These are phyloP conservation scores for Botia kubotai DNA, from an alignment of 2,797 vertebrate species.

Conservation along the genomic window DNA sequence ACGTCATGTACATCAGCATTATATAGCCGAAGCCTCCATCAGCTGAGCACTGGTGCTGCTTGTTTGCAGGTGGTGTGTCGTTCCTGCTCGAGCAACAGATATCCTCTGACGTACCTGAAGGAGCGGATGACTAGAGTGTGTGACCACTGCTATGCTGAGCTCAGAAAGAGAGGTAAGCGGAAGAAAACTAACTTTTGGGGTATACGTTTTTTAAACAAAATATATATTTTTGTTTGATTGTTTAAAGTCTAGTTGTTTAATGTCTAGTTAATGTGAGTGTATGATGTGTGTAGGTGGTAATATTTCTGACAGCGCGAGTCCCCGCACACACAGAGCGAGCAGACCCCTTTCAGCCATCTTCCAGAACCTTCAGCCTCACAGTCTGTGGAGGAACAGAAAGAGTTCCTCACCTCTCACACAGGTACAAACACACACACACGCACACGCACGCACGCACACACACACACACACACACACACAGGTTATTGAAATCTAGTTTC, in stretches of 20 bases:
- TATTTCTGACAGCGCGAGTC: slow-evolving; percentile 81
- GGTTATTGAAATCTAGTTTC: neutral
- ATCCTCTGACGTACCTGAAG: slow-evolving; percentile 96
- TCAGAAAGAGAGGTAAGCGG: slow-evolving; percentile 86
- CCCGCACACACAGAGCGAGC: slow-evolving; percentile 81
- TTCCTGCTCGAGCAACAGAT: slow-evolving; percentile 94
- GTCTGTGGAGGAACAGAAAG: slow-evolving; percentile 92
- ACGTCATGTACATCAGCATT: neutral
- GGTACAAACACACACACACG: slow-evolving; percentile 71
- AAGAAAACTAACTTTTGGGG: neutral
- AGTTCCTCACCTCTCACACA: slow-evolving; percentile 85
- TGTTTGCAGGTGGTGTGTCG: slow-evolving; percentile 89
- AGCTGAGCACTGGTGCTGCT: neutral
- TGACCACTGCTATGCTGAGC: slow-evolving; percentile 89
- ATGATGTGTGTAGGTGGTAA: slow-evolving; percentile 75
- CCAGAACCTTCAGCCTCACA: slow-evolving; percentile 89
- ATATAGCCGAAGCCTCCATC: neutral
- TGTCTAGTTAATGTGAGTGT: slow-evolving; percentile 3
- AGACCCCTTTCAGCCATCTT: slow-evolving; percentile 92
- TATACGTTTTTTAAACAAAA: too few species aligned
- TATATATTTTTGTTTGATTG: too few species aligned
- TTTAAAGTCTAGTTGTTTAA: neutral
- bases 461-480: too few species aligned
- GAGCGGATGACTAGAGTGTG: slow-evolving; percentile 94
- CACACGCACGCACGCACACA: too few species aligned